A percentile compares a stretch with the other conserved stretches of the same genome.
These are phyloP conservation scores for Hydriomena furcata DNA, from an alignment of 2,888 invertebrate genomes.

Conservation along the genomic window DNA sequence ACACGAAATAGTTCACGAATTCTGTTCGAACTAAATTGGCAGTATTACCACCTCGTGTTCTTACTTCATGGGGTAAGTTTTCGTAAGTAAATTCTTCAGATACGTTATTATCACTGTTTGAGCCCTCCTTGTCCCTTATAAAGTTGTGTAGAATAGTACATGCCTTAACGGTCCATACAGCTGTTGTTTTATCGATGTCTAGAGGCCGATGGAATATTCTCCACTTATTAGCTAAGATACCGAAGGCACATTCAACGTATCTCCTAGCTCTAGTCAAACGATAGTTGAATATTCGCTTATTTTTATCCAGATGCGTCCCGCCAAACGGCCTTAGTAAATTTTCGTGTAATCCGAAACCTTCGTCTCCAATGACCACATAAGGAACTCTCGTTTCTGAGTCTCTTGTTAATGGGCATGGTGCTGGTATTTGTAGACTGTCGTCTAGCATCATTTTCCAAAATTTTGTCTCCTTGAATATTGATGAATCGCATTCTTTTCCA, in stretches of 20 bases:
- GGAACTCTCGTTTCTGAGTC: slow-evolving; percentile 9
- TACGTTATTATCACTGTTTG: slow-evolving; percentile 23
- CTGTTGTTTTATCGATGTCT: slow-evolving; percentile 13
- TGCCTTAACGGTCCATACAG: slow-evolving; percentile 23
- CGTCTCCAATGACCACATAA: slow-evolving; percentile 22
- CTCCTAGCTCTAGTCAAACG: neutral
- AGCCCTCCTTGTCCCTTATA: slow-evolving; percentile 29
- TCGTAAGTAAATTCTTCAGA: slow-evolving; percentile 25
- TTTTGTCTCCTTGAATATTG: too few relatives aligned
- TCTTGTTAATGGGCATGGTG: slow-evolving; percentile 12
- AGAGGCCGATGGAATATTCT: slow-evolving; percentile 24
- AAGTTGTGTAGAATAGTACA: slow-evolving; percentile 25
- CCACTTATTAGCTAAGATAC: slow-evolving; percentile 29
- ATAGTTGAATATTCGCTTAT: slow-evolving; percentile 1
- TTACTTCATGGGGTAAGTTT: slow-evolving; percentile 27
- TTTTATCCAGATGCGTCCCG: too few relatives aligned
- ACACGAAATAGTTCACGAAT: slow-evolving; percentile 30
- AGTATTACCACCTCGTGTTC: slow-evolving; percentile 26
- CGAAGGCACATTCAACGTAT: too few relatives aligned
- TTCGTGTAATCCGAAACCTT: too few relatives aligned
- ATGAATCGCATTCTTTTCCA: too few relatives aligned
- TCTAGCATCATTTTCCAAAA: slow-evolving; percentile 19
- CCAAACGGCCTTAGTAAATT: too few relatives aligned
- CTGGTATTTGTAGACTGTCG: slow-evolving; percentile 13
- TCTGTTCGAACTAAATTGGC: slow-evolving; percentile 27